phyloP scores from a whole-genome alignment of 2,113 vertebrate species.

The Oophaga pumilio region DNA sequence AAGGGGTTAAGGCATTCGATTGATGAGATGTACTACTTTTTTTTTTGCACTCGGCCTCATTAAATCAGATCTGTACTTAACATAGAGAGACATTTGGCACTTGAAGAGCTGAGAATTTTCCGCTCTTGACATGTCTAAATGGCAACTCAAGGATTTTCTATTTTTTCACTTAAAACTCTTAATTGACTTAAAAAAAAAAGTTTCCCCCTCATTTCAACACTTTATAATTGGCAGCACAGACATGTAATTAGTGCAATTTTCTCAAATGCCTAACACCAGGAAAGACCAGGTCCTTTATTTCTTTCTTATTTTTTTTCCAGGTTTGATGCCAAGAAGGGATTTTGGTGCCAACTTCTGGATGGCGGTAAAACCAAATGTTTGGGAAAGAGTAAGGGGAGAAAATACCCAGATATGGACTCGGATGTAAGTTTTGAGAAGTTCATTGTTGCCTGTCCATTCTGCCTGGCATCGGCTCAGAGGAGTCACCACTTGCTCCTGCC shows the following conservation, averaged over 20 bases:
- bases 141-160: background rate
- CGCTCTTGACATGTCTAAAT: background rate
- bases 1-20: background rate
- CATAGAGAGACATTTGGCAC: background rate
- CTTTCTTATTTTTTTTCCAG: slow-evolving; percentile 64
- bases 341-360: slow-evolving; percentile 96
- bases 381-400: slow-evolving; percentile 96
- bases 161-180: background rate
- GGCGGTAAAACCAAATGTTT: slow-evolving; percentile 96
- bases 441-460: too few relatives aligned
- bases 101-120: background rate
- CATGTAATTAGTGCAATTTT: slow-evolving; percentile 4
- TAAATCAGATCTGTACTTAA: background rate
- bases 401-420: slow-evolving; percentile 92
- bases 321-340: slow-evolving; percentile 97
- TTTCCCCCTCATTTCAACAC: background rate
- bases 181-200: background rate
- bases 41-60: background rate
- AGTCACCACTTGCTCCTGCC: too few relatives aligned
- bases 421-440: slow-evolving; percentile 76
- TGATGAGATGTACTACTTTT: background rate
- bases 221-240: background rate
- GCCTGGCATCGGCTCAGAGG: too few relatives aligned
- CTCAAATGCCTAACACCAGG: background rate
- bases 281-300: background rate